Conservation (phyloP, 2,797 vertebrate species). For the Takifugu rubripes region DNA sequence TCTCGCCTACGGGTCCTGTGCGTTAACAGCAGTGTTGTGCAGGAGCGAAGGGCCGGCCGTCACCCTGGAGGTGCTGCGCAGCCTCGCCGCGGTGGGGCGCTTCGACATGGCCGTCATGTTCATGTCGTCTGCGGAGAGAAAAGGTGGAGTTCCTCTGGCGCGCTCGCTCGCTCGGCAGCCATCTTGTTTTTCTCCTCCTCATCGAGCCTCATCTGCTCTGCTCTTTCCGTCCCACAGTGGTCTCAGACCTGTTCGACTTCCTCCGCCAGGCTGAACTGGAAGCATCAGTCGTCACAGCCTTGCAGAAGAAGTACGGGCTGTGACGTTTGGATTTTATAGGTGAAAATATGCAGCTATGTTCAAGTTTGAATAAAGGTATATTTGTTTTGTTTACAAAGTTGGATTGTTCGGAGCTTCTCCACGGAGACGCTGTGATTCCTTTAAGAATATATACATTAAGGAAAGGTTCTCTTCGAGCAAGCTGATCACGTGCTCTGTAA, state of each 20-base stretch:
- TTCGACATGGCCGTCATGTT: constrained; percentile 98
- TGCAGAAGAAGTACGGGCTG: constrained; percentile 85
- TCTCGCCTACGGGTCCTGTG: too few species aligned
- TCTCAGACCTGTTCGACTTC: constrained; percentile 82
- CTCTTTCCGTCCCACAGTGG: constrained; percentile 67
- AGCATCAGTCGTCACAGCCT: constrained; percentile 62
- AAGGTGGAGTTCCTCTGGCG: constrained; percentile 66
- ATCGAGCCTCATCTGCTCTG: too few species aligned
- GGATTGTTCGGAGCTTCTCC: too few species aligned
- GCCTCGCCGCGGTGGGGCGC: constrained; percentile 82
- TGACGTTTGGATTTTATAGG: constrained; percentile 52
- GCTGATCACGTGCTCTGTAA: too few species aligned
- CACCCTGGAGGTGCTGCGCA: constrained; percentile 82
- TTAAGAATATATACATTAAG: too few species aligned
- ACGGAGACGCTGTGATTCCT: too few species aligned
- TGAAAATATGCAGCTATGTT: not conserved
- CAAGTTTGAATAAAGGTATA: too few species aligned
- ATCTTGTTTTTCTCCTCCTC: not conserved
- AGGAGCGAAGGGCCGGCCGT: constrained; percentile 82
- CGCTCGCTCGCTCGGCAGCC: too few species aligned
- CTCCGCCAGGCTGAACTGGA: constrained; percentile 76
- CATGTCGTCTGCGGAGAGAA: constrained; percentile 87
- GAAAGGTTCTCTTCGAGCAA: too few species aligned
- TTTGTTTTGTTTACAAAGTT: too few species aligned
- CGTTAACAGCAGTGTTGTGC: constrained; percentile 19